Evolutionary conservation across 2,797 vertebrate genomes (phyloP).

Genomic region (Mormyrops boulengeri): DNA sequence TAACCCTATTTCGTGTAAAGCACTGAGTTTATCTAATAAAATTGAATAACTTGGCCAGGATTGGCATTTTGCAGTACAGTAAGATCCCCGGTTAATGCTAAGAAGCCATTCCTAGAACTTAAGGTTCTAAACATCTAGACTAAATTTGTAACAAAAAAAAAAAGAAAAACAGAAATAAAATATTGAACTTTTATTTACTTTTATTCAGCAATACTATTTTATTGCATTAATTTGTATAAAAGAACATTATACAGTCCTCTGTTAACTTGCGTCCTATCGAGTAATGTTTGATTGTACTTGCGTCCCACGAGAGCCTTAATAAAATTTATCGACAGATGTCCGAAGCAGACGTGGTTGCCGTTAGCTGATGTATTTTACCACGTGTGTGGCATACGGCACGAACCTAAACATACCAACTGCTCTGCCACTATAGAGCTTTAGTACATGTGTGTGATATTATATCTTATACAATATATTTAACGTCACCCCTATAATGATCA

Average conservation of each 20-base stretch:
- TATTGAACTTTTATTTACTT: background rate
- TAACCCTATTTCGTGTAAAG: conserved; percentile 4
- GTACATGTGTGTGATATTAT: background rate
- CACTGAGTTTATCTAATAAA: conserved; percentile 6
- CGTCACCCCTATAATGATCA: background rate
- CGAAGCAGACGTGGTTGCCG: background rate
- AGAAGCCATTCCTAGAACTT: background rate
- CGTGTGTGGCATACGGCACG: background rate
- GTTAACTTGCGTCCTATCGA: background rate
- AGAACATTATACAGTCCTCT: background rate
- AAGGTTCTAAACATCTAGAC: background rate
- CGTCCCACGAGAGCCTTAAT: background rate
- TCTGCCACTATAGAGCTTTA: background rate
- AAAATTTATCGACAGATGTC: background rate
- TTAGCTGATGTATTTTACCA: background rate
- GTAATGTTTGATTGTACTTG: background rate
- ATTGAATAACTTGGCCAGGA: background rate
- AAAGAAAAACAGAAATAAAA: background rate
- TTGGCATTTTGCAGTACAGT: background rate
- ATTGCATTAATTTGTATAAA: background rate
- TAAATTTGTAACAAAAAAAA: background rate
- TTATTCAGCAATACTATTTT: background rate
- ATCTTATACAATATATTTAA: background rate
- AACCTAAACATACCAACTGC: background rate
- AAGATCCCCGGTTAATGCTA: background rate